Evolutionary conservation across 2,113 vertebrate species (phyloP), one percentile per base, ranked within the genome.

Genomic region (Oceanites oceanicus): DNA sequence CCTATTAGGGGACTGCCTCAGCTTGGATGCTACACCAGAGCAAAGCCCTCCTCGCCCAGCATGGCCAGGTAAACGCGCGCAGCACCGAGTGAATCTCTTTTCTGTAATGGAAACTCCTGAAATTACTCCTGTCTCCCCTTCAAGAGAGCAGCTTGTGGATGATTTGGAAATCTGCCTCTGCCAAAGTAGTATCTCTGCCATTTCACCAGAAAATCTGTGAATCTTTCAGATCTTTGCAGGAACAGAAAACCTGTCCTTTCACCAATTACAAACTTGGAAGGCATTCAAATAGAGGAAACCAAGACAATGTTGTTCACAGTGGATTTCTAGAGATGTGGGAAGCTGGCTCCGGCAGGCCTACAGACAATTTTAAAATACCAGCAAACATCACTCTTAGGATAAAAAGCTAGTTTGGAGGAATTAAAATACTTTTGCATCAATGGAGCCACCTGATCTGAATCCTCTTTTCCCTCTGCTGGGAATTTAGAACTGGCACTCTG

Each of bases 161-260:
- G 22, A 80, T 45, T 80, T 80, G 72, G 86, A 80, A 77, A 80
- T 62, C 66, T 61, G 13, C 30, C 49, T 72, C 45, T 82, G 66
- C 58, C 91, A 86, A 95, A 88, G 52, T 42, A 83, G 32, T 55
- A 53, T 53, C 67, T 70, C 55, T 95, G 75, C 71, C 20, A 45
- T 88, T 96, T 93, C 53, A 92, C 75, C 86, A 88, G 79, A 86
- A 97, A 93, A 82, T 52, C 58, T 44, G 38, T 63, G 40, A n/a
- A n/a, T n/a, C n/a, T 88, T 92, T 93, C 92, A 90, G 44, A 73
- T 68, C 58, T 90, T 66, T 13, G 34, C 47, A 82, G 92, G 91
- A 93, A 68, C 19, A 79, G 67, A 93, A 91, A 88, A 27, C 30
- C 36, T 49, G 42, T 89, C 65, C 80, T 91, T 77, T 84, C n/a